Evolutionary conservation across 2,113 vertebrate species (phyloP).

Genomic region (Gasterosteus nipponicus): DNA sequence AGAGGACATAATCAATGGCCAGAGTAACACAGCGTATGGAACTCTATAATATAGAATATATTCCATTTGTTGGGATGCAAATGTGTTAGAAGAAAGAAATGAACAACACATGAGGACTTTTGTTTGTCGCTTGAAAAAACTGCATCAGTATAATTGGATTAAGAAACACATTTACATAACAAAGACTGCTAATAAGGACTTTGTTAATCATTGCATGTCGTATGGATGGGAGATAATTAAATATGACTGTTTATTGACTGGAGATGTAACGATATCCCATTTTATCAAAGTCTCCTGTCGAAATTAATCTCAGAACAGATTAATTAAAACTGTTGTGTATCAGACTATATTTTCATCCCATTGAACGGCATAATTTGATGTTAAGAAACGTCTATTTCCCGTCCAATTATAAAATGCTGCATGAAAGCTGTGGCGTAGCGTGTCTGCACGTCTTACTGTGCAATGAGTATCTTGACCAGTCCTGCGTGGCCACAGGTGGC

Average conservation of each 20-base stretch:
- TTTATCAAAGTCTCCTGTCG: neutral
- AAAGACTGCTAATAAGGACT: slow-evolving; percentile 12
- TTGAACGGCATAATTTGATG: too few relatives aligned
- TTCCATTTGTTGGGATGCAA: slow-evolving; percentile 1
- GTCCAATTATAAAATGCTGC: neutral
- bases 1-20: slow-evolving; percentile 29
- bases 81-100: neutral
- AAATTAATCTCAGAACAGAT: neutral
- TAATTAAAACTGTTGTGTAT: neutral
- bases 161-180: slow-evolving; percentile 33
- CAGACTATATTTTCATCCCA: neutral
- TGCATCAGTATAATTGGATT: slow-evolving; percentile 25
- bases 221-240: neutral
- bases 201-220: slow-evolving; percentile 14
- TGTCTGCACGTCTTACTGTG: slow-evolving; percentile 85
- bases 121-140: neutral
- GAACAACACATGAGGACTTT: neutral
- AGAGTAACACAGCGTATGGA: slow-evolving; percentile 6
- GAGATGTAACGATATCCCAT: slow-evolving; percentile 7
- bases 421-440: neutral
- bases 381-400: neutral
- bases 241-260: slow-evolving; percentile 1
- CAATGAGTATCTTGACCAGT: slow-evolving; percentile 93
- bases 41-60: slow-evolving; percentile 3
- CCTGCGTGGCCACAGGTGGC: slow-evolving; percentile 95